A percentile compares a stretch with the other conserved stretches of the same genome.
Evolutionary conservation across 2,888 invertebrate species (phyloP).

Genomic region (Leptodirus hochenwartii): DNA sequence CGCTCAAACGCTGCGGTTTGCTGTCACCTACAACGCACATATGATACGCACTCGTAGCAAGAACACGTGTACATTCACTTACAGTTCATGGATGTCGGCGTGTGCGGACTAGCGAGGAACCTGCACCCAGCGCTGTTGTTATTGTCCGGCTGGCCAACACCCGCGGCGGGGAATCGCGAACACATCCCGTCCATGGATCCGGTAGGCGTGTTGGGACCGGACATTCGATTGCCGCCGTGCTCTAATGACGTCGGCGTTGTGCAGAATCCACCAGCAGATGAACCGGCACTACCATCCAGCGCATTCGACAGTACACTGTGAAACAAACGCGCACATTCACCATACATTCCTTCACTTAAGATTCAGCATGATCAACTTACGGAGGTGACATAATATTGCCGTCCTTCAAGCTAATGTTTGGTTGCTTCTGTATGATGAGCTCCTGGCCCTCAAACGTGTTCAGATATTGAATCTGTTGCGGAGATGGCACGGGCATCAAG

Average conservation of each 20-base stretch:
- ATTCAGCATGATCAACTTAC: too few species aligned
- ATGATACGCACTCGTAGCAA: not conserved
- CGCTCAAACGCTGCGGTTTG: conserved; percentile 21
- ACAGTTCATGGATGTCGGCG: conserved; percentile 19
- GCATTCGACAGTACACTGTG: too few species aligned
- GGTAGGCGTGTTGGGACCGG: conserved; percentile 35
- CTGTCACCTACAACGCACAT: conserved; percentile 19
- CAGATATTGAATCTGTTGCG: conserved; percentile 89
- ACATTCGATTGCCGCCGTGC: conserved; percentile 24
- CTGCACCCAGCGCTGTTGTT: conserved; percentile 28
- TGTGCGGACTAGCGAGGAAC: conserved; percentile 33
- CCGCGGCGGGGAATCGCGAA: conserved; percentile 26
- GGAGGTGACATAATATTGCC: conserved; percentile 54
- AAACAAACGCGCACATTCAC: too few species aligned
- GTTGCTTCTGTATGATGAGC: conserved; percentile 88
- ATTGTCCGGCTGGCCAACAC: too few species aligned
- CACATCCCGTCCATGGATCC: conserved; percentile 27
- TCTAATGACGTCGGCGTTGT: too few species aligned
- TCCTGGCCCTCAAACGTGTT: conserved; percentile 94
- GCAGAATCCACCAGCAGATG: conserved; percentile 8
- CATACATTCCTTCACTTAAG: conserved; percentile 13
- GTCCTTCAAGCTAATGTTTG: conserved; percentile 75
- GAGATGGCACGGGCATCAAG: conserved; percentile 89
- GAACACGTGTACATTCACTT: conserved; percentile 7
- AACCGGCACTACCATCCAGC: too few species aligned